Percentiles rank a stretch among this genome's conserved stretches.
Conservation (phyloP, 1,140 invertebrate species). For the Danaus plexippus region DNA sequence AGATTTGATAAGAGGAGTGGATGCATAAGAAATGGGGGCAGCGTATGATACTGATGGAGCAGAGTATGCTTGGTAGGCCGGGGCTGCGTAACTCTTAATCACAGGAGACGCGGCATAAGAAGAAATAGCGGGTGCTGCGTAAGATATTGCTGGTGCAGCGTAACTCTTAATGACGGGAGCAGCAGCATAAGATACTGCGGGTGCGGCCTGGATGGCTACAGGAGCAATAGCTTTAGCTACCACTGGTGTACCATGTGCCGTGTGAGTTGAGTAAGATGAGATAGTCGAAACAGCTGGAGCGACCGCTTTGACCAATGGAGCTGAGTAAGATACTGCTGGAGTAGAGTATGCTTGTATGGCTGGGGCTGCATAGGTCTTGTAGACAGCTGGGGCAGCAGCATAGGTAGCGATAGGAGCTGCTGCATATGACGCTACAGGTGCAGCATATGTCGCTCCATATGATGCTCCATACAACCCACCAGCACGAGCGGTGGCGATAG, state of each 20-base stretch:
- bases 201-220: slow-evolving; percentile 17
- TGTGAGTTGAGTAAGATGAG: slow-evolving; percentile 50
- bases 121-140: slow-evolving; percentile 10
- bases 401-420: slow-evolving; percentile 16
- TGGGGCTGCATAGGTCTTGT: slow-evolving; percentile 28
- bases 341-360: slow-evolving; percentile 30
- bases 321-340: slow-evolving; percentile 22
- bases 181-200: slow-evolving; percentile 16
- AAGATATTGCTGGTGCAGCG: slow-evolving; percentile 7
- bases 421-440: slow-evolving; percentile 29
- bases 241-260: slow-evolving; percentile 41
- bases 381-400: slow-evolving; percentile 16
- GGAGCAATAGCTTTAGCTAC: slow-evolving; percentile 38
- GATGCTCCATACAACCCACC: slow-evolving; percentile 40
- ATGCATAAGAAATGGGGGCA: slow-evolving; percentile 23
- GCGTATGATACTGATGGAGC: slow-evolving; percentile 10
- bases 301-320: slow-evolving; percentile 19
- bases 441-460: slow-evolving; percentile 27
- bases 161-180: slow-evolving; percentile 21
- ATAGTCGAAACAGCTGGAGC: slow-evolving; percentile 51
- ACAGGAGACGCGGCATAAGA: slow-evolving; percentile 19
- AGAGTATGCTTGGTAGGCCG: slow-evolving; percentile 10
- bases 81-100: slow-evolving; percentile 16
- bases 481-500: slow-evolving; percentile 45
- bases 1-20: slow-evolving; percentile 27